phyloP scores from a whole-genome alignment of 1,140 invertebrate genomes.

The Archivesica marissinica region DNA sequence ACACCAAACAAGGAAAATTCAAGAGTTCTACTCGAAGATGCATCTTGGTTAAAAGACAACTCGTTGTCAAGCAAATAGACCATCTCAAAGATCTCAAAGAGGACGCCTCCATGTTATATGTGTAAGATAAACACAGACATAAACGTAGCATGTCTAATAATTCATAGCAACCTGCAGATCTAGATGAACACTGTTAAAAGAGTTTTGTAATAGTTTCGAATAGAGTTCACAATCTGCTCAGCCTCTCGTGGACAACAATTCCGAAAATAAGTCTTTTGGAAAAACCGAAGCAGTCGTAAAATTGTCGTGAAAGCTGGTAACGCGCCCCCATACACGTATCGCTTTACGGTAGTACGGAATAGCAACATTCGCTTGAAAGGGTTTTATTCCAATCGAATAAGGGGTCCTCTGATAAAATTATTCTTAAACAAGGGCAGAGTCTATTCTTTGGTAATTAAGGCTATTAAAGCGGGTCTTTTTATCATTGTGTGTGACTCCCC shows the following conservation, averaged over 20 bases:
- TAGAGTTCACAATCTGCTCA: too few species aligned
- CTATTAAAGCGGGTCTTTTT: conserved; percentile 55
- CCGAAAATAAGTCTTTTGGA: conserved; percentile 29
- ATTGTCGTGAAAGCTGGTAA: conserved; percentile 43
- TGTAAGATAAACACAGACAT: too few species aligned
- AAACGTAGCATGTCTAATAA: too few species aligned
- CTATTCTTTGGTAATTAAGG: conserved; percentile 57
- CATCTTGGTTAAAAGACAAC: background rate
- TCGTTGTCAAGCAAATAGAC: too few species aligned
- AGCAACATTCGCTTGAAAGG: conserved; percentile 39
- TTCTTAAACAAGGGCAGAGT: conserved; percentile 11
- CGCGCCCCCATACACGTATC: conserved; percentile 39
- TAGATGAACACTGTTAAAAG: too few species aligned
- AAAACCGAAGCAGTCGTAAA: conserved; percentile 45
- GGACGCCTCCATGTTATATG: too few species aligned
- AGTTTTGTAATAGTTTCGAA: too few species aligned
- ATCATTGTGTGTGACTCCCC: background rate
- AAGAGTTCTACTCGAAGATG: too few species aligned
- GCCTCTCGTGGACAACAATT: conserved; percentile 3
- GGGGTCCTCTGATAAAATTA: conserved; percentile 1
- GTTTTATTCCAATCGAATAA: conserved; percentile 27
- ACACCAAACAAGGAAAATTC: too few species aligned
- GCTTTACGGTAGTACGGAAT: conserved; percentile 18
- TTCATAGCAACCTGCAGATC: too few species aligned
- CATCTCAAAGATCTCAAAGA: too few species aligned